Evolutionary conservation across 2,113 vertebrate species (phyloP).

Genomic region (Forbesichthys papilliferus): DNA sequence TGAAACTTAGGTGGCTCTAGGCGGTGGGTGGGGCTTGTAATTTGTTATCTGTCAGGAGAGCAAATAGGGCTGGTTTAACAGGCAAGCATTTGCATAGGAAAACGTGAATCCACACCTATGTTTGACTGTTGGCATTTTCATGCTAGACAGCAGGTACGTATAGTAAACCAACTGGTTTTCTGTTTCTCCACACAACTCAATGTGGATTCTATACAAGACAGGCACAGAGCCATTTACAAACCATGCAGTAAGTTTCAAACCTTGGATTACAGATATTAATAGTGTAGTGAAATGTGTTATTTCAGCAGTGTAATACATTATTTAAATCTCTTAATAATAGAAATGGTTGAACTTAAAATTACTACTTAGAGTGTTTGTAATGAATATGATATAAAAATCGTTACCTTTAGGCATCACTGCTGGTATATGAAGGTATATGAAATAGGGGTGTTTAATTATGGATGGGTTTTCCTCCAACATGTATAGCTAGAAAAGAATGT

Average conservation of each 20-base stretch:
- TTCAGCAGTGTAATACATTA: no score
- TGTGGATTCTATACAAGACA: neutral
- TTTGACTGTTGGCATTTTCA: slow-evolving; percentile 13
- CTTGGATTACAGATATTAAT: no score
- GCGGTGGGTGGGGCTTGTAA: neutral
- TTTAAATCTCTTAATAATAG: no score
- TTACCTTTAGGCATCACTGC: neutral
- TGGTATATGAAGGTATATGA: neutral
- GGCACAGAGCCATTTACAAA: neutral
- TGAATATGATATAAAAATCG: no score
- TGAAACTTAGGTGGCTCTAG: slow-evolving; percentile 39
- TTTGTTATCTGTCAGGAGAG: neutral
- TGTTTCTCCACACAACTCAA: neutral
- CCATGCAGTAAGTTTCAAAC: slow-evolving; percentile 48
- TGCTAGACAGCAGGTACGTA: neutral
- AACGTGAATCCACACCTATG: slow-evolving; percentile 34
- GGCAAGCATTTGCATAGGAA: slow-evolving; percentile 11
- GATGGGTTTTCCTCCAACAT: neutral
- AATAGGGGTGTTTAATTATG: neutral
- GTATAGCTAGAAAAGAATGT: neutral
- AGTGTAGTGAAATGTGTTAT: no score
- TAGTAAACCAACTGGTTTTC: neutral
- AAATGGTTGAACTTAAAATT: no score
- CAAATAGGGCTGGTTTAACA: slow-evolving; percentile 48
- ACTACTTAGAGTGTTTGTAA: no score